Conservation (phyloP, 2,797 vertebrate genomes). For the Epinephelus awoara region DNA sequence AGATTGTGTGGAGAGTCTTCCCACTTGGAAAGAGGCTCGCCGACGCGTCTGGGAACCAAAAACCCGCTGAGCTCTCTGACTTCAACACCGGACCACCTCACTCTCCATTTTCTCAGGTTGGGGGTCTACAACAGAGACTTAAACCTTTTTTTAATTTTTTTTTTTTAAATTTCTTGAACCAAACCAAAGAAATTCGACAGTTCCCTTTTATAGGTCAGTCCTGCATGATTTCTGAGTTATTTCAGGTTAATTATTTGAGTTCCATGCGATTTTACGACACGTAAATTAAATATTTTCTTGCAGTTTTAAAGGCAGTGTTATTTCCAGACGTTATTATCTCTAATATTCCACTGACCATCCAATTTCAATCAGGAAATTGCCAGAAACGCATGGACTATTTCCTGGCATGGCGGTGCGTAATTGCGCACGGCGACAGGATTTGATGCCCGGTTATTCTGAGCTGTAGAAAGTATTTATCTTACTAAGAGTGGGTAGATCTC, state of each 20-base stretch:
- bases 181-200: slow-evolving; percentile 20
- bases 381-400: not conserved
- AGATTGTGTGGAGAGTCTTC: slow-evolving; percentile 87
- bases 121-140: slow-evolving; percentile 61
- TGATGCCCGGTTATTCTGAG: not conserved
- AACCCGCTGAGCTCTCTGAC: slow-evolving; percentile 58
- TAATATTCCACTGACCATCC: not conserved
- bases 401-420: slow-evolving; percentile 53
- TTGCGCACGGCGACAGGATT: slow-evolving; percentile 55
- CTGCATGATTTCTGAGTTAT: slow-evolving; percentile 36
- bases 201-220: slow-evolving; percentile 65
- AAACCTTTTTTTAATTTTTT: slow-evolving; percentile 38
- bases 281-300: not conserved
- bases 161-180: slow-evolving; percentile 10
- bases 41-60: slow-evolving; percentile 81
- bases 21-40: slow-evolving; percentile 90
- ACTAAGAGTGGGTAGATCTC: not conserved
- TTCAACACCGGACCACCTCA: slow-evolving; percentile 60
- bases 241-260: not conserved
- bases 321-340: not conserved
- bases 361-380: not conserved
- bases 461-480: not conserved
- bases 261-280: not conserved
- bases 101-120: slow-evolving; percentile 52
- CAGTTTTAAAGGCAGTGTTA: not conserved